phyloP scores from a whole-genome alignment of 2,797 vertebrate genomes.

The Betta splendens region DNA sequence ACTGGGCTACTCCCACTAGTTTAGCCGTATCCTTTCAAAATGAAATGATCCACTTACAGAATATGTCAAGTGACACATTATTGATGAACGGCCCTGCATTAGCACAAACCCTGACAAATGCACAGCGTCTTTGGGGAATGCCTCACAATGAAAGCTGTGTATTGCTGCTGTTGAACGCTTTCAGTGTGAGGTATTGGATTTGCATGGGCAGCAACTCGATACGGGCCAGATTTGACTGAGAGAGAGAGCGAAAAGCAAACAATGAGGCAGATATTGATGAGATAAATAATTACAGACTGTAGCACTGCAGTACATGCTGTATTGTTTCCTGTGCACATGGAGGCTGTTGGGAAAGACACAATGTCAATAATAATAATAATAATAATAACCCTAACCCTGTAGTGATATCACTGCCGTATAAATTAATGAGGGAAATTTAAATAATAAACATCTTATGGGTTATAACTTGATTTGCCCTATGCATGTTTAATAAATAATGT shows the following conservation, averaged over 20 bases:
- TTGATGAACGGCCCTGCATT: background rate
- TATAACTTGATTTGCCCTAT: no score
- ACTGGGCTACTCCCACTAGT: background rate
- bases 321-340: background rate
- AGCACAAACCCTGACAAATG: background rate
- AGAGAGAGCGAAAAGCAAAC: background rate
- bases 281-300: background rate
- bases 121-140: background rate
- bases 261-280: background rate
- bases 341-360: background rate
- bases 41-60: background rate
- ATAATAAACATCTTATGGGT: slow-evolving; percentile 6
- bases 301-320: background rate
- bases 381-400: no score
- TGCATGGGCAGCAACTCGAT: background rate
- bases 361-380: background rate
- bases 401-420: no score
- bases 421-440: background rate
- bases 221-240: background rate
- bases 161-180: background rate
- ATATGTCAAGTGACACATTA: background rate
- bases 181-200: slow-evolving; percentile 1
- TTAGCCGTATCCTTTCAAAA: background rate
- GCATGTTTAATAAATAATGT: background rate
- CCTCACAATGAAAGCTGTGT: background rate